Conservation (phyloP, 2,888 invertebrate species). For the Lycaena phlaeas region DNA sequence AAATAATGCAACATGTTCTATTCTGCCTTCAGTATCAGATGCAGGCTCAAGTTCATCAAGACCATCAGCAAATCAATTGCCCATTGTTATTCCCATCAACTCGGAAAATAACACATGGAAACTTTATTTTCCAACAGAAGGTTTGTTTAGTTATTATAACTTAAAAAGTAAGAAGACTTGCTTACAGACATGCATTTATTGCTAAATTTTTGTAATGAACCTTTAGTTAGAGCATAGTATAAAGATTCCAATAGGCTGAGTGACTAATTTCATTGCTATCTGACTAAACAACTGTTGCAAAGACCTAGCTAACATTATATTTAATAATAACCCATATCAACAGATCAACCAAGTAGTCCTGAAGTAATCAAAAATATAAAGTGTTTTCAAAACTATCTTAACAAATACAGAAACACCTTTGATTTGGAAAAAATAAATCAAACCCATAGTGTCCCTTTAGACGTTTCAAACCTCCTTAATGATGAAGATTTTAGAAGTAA, state of each 20-base stretch:
- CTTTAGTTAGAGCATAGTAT: too few relatives aligned
- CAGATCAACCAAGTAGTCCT: conserved; percentile 34
- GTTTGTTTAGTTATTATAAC: conserved; percentile 43
- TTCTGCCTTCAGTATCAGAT: conserved; percentile 24
- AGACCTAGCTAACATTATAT: too few relatives aligned
- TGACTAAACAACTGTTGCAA: too few relatives aligned
- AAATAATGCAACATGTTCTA: conserved; percentile 29
- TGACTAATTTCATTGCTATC: too few relatives aligned
- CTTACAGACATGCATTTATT: too few relatives aligned
- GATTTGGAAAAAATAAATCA: conserved; percentile 73
- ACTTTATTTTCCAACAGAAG: conserved; percentile 82
- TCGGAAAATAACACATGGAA: conserved; percentile 79
- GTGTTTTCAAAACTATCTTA: conserved; percentile 35
- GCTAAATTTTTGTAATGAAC: too few relatives aligned
- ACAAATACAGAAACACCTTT: conserved; percentile 53
- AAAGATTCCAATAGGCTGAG: too few relatives aligned
- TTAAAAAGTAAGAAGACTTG: too few relatives aligned
- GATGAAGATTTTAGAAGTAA: conserved; percentile 70
- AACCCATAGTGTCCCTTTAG: conserved; percentile 71
- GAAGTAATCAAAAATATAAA: conserved; percentile 16
- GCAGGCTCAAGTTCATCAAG: conserved; percentile 40
- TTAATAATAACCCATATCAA: conserved; percentile 19
- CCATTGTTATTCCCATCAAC: conserved; percentile 40
- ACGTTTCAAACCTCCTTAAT: conserved; percentile 65
- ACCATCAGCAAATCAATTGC: conserved; percentile 52